Base-by-base conservation (phyloP, 2,113 vertebrate species). In the Xyliphius kryptos region DNA sequence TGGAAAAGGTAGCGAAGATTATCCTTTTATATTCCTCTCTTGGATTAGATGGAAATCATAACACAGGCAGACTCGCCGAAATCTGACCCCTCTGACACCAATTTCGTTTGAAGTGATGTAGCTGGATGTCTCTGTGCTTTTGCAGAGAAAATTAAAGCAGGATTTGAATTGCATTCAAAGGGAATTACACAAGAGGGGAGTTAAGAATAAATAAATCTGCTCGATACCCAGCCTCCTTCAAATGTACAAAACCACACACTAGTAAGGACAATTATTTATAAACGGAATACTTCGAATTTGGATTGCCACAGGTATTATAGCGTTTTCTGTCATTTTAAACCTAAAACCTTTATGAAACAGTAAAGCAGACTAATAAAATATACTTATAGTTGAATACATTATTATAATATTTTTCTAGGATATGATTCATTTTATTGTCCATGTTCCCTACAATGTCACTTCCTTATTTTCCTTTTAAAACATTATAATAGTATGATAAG, bases 31-130 rank as follows among this genome's bases (percentile, higher is more conserved):
- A 57, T 71, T 76, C 65, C 64, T 56, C 67, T 56, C 70, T 47
- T 58, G 69, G 73, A 77, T 76, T 74, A 76, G 74, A 81, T 79
- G 68, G 59, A 72, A 79, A 76, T 76, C 74, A 78, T 66, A 75
- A 76, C 71, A 74, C 20, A 5, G 26, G 63, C 69, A 63, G 62
- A 63, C 74, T 71, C 22, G 3, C 46, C 73, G 73, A 80, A 76
- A 76, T 59, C 61, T 76, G 77, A 85, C 76, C 80, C 63, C 71
- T 49, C 65, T 46, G 69, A 76, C 81, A 76, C 70, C 76, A 80
- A 73, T 78, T 81, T 76, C 73, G 78, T 74, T 80, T 76, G 66
- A 55, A 74, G 54, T 57, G 68, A 68, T 73, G 64, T 71, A 72
- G 63, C 53, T 70, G 60, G 57, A 73, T 75, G 74, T 74, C 69